Base-by-base conservation (phyloP, 2,797 vertebrate genomes). In the Alectoris magna region DNA sequence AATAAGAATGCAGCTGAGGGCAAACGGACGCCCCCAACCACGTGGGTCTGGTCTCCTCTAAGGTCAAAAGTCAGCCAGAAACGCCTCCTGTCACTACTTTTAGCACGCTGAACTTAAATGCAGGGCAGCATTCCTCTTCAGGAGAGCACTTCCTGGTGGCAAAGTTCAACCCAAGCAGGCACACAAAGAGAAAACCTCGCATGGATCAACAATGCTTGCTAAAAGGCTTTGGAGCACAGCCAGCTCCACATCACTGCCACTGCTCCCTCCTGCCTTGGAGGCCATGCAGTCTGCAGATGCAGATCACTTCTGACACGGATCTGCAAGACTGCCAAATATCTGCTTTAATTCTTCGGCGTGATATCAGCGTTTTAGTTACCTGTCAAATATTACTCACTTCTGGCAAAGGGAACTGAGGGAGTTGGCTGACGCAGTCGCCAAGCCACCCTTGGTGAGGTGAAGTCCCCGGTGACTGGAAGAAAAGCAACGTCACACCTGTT, bases 161-260 rank as follows among this genome's bases (percentile, higher is more conserved):
- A 17, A 31, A 79, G 78, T 17, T 66, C 59, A 80, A 12, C 41
- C 1, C 17, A 5, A 71, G 73, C 4, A 19, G 1, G 0, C 41
- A 41, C 22, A 17, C 11, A 9, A 27, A 49, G 3, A 58, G 23
- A 19, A 8, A 29, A 48, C 34, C 5, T 64, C 36, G 9, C 10
- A 1, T 10, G 1, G 64, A 56, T 17, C 27, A 10, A 8, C 15
- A 2, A 3, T 7, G 3, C 14, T 11, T 26, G 51, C 46, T 31
- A 5, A 16, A 39, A 46, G 49, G 59, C 46, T 49, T 34, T 24
- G 6, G 31, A 18, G 22, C 2, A 3, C 38, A 24, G 55, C 48
- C 6, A 12, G 11, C 71, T 18, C 29, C 1, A 3, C 80, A 12
- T 8, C 60, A 4, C 55, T 8, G 2, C 48, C 24, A 3, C 60